A percentile compares a stretch with the other conserved stretches of the same genome.
Conservation (phyloP, 2,797 vertebrate genomes). For the Streptopelia turtur region DNA sequence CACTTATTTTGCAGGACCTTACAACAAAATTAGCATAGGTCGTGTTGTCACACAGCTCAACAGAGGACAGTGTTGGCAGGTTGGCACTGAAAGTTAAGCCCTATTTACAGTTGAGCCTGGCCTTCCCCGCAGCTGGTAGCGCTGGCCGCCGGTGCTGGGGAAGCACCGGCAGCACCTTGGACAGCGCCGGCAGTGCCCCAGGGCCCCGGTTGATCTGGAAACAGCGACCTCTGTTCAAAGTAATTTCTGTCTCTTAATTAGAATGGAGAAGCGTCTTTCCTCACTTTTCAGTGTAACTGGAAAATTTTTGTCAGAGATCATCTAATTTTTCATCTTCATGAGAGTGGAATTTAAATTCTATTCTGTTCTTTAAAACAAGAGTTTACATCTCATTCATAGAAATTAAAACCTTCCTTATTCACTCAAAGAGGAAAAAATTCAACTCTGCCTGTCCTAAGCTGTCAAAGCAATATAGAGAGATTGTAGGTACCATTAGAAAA, state of each 20-base stretch:
- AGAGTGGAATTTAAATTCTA: not conserved
- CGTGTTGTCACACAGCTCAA: too few relatives aligned
- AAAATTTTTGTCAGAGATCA: not conserved
- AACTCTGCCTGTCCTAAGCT: not conserved
- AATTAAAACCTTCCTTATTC: not conserved
- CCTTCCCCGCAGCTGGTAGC: not conserved
- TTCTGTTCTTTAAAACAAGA: not conserved
- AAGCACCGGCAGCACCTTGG: not conserved
- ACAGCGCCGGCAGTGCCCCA: not conserved
- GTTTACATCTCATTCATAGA: not conserved
- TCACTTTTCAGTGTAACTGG: not conserved
- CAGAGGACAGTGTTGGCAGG: not conserved
- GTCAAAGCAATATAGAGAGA: not conserved
- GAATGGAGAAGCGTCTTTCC: not conserved
- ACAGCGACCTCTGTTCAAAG: not conserved
- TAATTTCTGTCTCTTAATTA: not conserved
- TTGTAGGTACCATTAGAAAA: not conserved
- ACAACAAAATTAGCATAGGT: fast-evolving
- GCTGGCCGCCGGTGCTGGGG: not conserved
- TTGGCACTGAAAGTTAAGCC: too few relatives aligned
- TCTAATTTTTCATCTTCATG: not conserved
- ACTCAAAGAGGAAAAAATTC: not conserved
- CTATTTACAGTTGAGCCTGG: not conserved
- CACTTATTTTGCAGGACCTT: not conserved
- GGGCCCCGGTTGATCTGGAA: too few relatives aligned